Percentiles rank a stretch among this genome's conserved stretches.
Evolutionary conservation across 1,140 invertebrate species (phyloP).

Genomic region (Chlorops oryzae): DNA sequence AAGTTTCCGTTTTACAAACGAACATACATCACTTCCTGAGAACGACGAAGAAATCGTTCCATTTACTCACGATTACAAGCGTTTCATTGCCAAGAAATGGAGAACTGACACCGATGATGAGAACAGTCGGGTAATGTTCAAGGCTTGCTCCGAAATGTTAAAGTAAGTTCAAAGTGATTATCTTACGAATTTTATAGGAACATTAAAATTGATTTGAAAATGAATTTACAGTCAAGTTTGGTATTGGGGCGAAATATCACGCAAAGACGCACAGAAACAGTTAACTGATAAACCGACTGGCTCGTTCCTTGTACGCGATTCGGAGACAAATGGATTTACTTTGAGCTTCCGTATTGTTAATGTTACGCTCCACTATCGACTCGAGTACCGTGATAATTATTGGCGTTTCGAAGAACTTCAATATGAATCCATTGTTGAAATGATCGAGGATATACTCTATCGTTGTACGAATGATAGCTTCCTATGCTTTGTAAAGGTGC

Average conservation of each 20-base stretch:
- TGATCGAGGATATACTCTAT: conserved; percentile 66
- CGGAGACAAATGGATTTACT: conserved; percentile 54
- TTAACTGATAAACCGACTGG: conserved; percentile 66
- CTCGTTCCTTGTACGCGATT: conserved; percentile 71
- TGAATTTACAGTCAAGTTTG: conserved; percentile 45
- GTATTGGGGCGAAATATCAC: conserved; percentile 52
- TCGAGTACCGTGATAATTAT: conserved; percentile 37
- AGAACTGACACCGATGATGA: conserved; percentile 29
- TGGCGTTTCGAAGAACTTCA: conserved; percentile 59
- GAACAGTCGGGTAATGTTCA: conserved; percentile 41
- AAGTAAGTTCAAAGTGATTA: conserved; percentile 28
- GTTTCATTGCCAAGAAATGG: conserved; percentile 42
- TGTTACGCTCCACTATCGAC: conserved; percentile 59
- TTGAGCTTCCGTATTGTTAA: conserved; percentile 71
- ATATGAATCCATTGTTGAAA: conserved; percentile 61
- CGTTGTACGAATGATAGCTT: conserved; percentile 64
- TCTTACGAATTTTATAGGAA: neutral
- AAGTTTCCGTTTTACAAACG: conserved; percentile 1
- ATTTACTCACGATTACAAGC: conserved; percentile 40
- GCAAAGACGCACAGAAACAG: conserved; percentile 48
- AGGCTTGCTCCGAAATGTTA: conserved; percentile 43
- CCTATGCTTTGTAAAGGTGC: conserved; percentile 61
- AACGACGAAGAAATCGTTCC: conserved; percentile 19
- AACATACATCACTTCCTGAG: neutral
- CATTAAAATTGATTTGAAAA: neutral